Base-by-base conservation (phyloP, 2,888 invertebrate genomes). In the Acronicta aceris region DNA sequence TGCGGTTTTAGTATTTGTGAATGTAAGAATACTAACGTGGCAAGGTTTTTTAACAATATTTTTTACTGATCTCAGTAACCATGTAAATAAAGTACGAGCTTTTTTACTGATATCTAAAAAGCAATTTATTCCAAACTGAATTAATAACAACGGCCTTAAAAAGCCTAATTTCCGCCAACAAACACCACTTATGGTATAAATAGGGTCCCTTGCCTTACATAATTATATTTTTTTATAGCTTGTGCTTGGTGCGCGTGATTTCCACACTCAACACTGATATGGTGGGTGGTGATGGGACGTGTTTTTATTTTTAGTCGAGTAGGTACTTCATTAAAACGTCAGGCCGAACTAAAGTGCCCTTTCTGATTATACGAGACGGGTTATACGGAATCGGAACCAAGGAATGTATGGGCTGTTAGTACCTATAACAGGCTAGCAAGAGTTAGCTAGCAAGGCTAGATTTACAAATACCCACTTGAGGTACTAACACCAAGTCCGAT, bases 171-270 rank as follows among this genome's bases (percentile, higher is more conserved):
- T 78, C 78, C 73, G 69, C 62, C 49, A 75, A 49, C 65, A 71
- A 78, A 63, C 64, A 54, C 48, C 56, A 52, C 56, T 71, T 59
- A 65, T 54, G 61, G 59, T 64, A 52, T 61, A 68, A 57, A 57
- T 73, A 57, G 55, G 59, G 56, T 65, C 61, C 70, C 59, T 74
- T 70, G 67, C 72, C 50, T 74, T 68, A 76, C 68, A 76, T 74
- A 74, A 79, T 79, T 79, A 77, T 74, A 57, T 57, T 77, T 77
- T 73, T 78, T 78, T 79, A 78, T 74, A 70, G 64, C 67, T 43
- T 38, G 69, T 69, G 72, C 79, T 68, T 78, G 69, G 72, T 10
- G 72, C 36, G 67, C 79, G 77, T 78, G 77, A 79, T 77, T 76
- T 78, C 61, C 57, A 76, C 70, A 69, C 69, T 68, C 59, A 36